Conservation (phyloP, 2,888 invertebrate species). For the Acronicta psi region DNA sequence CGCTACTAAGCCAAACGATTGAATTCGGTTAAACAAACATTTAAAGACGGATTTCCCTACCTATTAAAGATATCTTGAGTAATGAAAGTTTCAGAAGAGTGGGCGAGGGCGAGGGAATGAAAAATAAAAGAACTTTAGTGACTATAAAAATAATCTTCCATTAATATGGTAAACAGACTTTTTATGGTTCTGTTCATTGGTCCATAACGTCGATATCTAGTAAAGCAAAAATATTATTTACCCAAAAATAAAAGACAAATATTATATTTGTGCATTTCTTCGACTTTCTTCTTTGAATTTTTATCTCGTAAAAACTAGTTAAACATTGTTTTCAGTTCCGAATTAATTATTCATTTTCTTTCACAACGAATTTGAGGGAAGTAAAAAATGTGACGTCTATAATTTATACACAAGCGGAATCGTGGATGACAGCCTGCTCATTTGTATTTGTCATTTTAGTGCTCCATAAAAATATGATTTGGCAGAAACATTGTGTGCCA, state of each 20-base stretch:
- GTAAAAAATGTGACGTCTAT: slow-evolving; percentile 34
- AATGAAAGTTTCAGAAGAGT: slow-evolving; percentile 12
- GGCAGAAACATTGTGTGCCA: slow-evolving; percentile 44
- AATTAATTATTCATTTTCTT: slow-evolving; percentile 48
- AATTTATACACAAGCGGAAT: slow-evolving; percentile 40
- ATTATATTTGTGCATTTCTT: slow-evolving; percentile 23
- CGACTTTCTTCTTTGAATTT: background rate
- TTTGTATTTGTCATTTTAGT: slow-evolving; percentile 50
- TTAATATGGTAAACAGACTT: slow-evolving; percentile 46
- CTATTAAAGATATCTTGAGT: slow-evolving; percentile 25
- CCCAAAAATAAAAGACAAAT: slow-evolving; percentile 3
- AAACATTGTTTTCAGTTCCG: slow-evolving; percentile 14
- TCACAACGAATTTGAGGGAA: slow-evolving; percentile 19
- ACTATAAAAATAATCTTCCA: slow-evolving; percentile 47
- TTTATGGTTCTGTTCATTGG: slow-evolving; percentile 16
- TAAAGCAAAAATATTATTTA: slow-evolving; percentile 12
- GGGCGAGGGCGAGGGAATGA: slow-evolving; percentile 9
- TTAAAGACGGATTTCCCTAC: slow-evolving; percentile 34
- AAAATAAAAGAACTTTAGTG: slow-evolving; percentile 21
- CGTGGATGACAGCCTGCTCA: slow-evolving; percentile 31
- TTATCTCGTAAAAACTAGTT: slow-evolving; percentile 15
- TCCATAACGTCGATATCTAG: slow-evolving; percentile 3
- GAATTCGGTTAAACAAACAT: slow-evolving; percentile 37
- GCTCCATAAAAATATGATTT: slow-evolving; percentile 51
- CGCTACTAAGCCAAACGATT: no score